phyloP scores from a whole-genome alignment of 2,113 vertebrate genomes.

The Hepsetus odoe region DNA sequence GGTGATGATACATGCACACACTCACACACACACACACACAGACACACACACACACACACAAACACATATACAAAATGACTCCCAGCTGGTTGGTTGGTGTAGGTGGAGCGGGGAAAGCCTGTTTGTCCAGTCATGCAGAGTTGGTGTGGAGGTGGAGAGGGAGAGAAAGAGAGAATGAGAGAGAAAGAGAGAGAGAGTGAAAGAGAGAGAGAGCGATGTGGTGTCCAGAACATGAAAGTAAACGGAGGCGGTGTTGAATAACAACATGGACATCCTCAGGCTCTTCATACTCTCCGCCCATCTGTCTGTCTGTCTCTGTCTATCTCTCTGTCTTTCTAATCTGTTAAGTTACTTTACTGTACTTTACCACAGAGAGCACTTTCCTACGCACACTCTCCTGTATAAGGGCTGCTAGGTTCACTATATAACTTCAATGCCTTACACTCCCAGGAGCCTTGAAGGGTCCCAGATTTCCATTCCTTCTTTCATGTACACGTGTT shows the following conservation, averaged over 20 bases:
- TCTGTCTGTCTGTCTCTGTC: conserved; percentile 42
- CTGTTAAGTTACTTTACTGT: neutral
- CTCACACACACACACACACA: conserved; percentile 27
- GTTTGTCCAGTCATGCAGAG: conserved; percentile 60
- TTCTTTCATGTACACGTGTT: neutral
- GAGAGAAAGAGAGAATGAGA: conserved; percentile 42
- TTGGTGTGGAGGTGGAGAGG: conserved; percentile 52
- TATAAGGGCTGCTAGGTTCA: neutral
- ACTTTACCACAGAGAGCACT: neutral
- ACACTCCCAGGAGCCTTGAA: neutral
- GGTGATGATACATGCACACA: conserved; percentile 40
- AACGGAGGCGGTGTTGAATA: conserved; percentile 55
- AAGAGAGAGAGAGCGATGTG: conserved; percentile 39
- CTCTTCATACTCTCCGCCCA: conserved; percentile 21
- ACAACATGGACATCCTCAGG: conserved; percentile 55
- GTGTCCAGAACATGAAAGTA: conserved; percentile 54
- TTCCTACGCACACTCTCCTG: neutral
- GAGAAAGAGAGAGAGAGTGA: conserved; percentile 46
- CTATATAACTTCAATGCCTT: neutral
- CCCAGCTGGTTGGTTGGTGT: conserved; percentile 62
- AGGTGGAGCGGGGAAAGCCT: conserved; percentile 69
- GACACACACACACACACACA: conserved; percentile 20
- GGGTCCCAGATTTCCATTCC: neutral
- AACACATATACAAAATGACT: conserved; percentile 30
- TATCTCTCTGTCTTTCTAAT: conserved; percentile 11